Conservation (phyloP, 2,113 vertebrate species). For the Blennius ocellaris region DNA sequence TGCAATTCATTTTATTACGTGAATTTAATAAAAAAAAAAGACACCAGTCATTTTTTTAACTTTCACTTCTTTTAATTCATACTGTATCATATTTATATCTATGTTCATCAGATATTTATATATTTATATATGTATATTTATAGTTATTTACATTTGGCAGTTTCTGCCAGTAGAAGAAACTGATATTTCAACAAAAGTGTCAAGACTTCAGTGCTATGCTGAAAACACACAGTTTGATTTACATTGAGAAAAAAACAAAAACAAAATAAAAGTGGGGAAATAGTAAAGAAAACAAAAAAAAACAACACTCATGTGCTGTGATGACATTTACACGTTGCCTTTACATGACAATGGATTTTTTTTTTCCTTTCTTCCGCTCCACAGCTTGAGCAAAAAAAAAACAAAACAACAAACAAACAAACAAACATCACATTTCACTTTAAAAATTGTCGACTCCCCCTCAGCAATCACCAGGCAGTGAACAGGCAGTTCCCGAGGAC, state of each 20-base stretch:
- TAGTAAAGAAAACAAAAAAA: not conserved
- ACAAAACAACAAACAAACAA: too few species aligned
- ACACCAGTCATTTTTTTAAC: constrained; percentile 8
- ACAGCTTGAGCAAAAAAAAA: constrained; percentile 67
- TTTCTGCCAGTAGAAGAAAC: constrained; percentile 69
- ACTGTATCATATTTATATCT: constrained; percentile 75
- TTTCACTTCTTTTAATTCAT: constrained; percentile 75
- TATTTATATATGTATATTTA: constrained; percentile 66
- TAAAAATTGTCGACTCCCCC: constrained; percentile 17
- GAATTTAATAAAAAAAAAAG: not conserved
- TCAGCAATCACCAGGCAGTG: constrained; percentile 42
- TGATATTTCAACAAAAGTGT: constrained; percentile 58
- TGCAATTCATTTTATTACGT: not conserved
- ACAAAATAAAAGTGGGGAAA: constrained; percentile 18
- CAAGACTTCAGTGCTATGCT: constrained; percentile 69
- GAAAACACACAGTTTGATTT: constrained; percentile 43
- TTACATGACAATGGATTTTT: not conserved
- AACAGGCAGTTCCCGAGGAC: constrained; percentile 28
- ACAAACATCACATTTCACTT: constrained; percentile 50
- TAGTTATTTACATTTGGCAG: constrained; percentile 73
- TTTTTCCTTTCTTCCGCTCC: constrained; percentile 43
- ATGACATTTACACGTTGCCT: constrained; percentile 9
- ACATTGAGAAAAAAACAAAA: not conserved
- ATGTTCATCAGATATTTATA: constrained; percentile 70
- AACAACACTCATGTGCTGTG: constrained; percentile 14